A percentile compares a stretch with the other conserved stretches of the same genome.
These are phyloP conservation scores for Clepsis dumicolana DNA, from an alignment of 2,888 invertebrate genomes.

Conservation along the genomic window DNA sequence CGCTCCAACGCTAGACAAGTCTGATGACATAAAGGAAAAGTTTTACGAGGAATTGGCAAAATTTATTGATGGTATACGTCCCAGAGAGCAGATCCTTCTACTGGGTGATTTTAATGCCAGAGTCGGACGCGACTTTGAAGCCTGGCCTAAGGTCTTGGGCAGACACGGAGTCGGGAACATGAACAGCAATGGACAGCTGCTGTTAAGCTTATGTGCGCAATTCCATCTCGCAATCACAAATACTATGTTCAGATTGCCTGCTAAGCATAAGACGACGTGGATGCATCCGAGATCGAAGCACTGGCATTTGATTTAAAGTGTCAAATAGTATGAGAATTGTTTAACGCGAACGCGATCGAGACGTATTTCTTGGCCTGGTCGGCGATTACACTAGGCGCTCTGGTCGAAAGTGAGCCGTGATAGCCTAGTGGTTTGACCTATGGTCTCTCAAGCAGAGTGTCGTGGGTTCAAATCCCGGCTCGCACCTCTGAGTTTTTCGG, in stretches of 20 bases:
- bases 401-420: no score
- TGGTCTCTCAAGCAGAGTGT: no score
- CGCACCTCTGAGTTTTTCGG: no score
- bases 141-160: conserved; percentile 48
- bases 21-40: conserved; percentile 45
- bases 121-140: conserved; percentile 46
- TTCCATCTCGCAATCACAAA: conserved; percentile 47
- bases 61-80: not conserved
- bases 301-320: conserved; percentile 50
- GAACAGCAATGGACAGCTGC: conserved; percentile 49
- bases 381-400: no score
- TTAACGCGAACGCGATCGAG: no score
- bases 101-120: conserved; percentile 47
- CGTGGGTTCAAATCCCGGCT: no score
- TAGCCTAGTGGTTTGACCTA: no score
- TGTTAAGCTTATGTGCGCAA: conserved; percentile 49
- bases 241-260: conserved; percentile 49
- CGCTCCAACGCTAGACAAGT: conserved; percentile 48
- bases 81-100: conserved; percentile 41
- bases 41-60: conserved; percentile 48
- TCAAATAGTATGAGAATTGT: no score
- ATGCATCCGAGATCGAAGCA: conserved; percentile 53
- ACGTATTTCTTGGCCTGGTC: no score
- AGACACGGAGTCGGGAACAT: conserved; percentile 51
- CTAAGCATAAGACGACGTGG: conserved; percentile 49